A percentile compares a stretch with the other conserved stretches of the same genome.
Evolutionary conservation across 2,113 vertebrate genomes (phyloP).

Genomic region (Bolborhynchus lineola): DNA sequence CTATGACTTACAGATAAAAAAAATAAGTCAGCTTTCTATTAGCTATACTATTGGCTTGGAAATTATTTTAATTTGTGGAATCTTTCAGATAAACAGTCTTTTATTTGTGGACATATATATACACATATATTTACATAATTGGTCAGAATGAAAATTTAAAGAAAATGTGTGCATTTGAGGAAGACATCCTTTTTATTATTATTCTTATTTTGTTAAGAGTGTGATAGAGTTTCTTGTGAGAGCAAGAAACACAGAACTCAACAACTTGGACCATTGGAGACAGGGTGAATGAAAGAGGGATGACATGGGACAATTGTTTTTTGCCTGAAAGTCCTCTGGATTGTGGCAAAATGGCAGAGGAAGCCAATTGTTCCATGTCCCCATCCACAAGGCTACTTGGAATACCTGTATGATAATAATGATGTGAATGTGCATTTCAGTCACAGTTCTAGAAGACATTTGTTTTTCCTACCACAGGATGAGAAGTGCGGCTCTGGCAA

Average conservation of each 20-base stretch:
- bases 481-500: not conserved
- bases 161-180: not conserved
- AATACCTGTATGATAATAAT: not conserved
- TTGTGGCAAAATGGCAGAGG: not conserved
- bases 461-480: not conserved
- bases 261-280: not conserved
- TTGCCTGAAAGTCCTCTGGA: not conserved
- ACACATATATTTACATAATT: not conserved
- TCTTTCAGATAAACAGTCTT: not conserved
- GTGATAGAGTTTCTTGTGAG: not conserved
- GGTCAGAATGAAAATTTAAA: not conserved
- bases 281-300: not conserved
- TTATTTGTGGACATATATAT: not conserved
- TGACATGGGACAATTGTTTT: not conserved
- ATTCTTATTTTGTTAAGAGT: not conserved
- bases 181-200: not conserved
- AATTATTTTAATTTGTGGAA: not conserved
- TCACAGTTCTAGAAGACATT: not conserved
- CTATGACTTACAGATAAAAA: not conserved
- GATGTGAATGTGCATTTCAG: not conserved
- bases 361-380: not conserved
- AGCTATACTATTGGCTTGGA: not conserved
- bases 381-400: not conserved
- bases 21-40: not conserved
- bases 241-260: accelerated